Conservation (phyloP, 2,797 vertebrate species). For the Myiotriccus ornatus region DNA sequence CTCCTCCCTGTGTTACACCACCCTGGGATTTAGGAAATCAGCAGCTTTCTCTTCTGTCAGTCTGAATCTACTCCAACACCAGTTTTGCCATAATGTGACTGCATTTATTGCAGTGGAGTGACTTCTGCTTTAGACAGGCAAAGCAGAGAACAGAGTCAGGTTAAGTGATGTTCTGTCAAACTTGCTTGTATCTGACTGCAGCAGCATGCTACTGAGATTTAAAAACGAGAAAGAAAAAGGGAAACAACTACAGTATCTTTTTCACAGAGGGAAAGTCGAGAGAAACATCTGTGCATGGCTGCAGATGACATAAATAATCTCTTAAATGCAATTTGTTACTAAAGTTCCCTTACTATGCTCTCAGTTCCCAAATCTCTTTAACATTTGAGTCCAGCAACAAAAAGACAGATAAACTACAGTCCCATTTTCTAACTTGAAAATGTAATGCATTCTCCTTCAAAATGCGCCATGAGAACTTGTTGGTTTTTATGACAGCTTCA, state of each 20-base stretch:
- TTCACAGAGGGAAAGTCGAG: not conserved
- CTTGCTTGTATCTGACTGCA: not conserved
- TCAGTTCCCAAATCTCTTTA: not conserved
- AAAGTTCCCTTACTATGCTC: not conserved
- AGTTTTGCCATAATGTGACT: not conserved
- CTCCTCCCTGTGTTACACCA: not conserved
- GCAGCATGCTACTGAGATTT: not conserved
- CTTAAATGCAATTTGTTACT: not conserved
- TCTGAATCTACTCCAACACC: not conserved
- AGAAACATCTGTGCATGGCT: not conserved
- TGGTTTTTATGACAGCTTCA: slow-evolving; percentile 35
- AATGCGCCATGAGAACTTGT: not conserved
- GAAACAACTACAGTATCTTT: not conserved
- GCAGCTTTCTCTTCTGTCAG: not conserved
- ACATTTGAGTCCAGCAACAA: not conserved
- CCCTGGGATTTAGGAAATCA: not conserved
- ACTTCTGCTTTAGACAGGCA: not conserved
- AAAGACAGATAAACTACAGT: not conserved
- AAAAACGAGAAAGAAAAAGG: not conserved
- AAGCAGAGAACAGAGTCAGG: not conserved
- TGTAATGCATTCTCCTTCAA: not conserved
- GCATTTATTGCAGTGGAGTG: not conserved
- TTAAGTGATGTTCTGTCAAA: not conserved
- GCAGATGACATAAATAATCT: not conserved
- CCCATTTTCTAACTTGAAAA: not conserved